A percentile compares a stretch with the other conserved stretches of the same genome.
These are phyloP conservation scores for Tinamus major DNA, from an alignment of 2,797 vertebrate genomes.

Conservation along the genomic window DNA sequence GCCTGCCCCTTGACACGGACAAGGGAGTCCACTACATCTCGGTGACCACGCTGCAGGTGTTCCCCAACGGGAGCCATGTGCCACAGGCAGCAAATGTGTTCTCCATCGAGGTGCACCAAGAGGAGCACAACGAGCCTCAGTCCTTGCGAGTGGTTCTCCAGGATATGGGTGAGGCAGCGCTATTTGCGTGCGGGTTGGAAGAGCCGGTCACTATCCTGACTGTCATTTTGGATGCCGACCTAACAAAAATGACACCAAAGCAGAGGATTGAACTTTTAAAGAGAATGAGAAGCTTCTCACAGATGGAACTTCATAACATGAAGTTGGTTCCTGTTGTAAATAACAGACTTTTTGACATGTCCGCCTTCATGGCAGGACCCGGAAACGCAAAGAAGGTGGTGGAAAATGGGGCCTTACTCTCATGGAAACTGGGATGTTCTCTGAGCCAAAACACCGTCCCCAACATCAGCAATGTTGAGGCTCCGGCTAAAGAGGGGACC, in stretches of 20 bases:
- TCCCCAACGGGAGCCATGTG: constrained; percentile 82
- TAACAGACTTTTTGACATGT: constrained; percentile 98
- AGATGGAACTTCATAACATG: constrained; percentile 90
- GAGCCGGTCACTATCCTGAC: constrained; percentile 94
- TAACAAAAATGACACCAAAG: constrained; percentile 94
- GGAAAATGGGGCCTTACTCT: constrained; percentile 95
- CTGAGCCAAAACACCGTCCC: constrained; percentile 93
- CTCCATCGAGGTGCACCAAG: constrained; percentile 92
- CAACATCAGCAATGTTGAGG: constrained; percentile 90
- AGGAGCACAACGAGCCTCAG: constrained; percentile 88
- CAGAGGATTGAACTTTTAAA: constrained; percentile 90
- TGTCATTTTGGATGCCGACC: constrained; percentile 94
- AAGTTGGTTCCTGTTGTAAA: constrained; percentile 96
- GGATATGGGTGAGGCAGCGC: constrained; percentile 69
- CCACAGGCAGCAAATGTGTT: constrained; percentile 88
- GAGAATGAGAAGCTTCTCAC: constrained; percentile 92
- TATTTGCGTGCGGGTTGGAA: constrained; percentile 86
- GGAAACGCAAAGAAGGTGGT: constrained; percentile 99
- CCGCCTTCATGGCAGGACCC: constrained; percentile 97
- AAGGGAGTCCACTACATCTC: constrained; percentile 95
- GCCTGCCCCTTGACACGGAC: constrained; percentile 93
- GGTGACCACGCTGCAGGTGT: constrained; percentile 80
- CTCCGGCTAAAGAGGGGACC: constrained; percentile 91
- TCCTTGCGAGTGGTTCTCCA: constrained; percentile 79
- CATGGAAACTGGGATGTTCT: constrained; percentile 96